Percentiles rank a stretch among this genome's conserved stretches.
Conservation (phyloP, 2,888 invertebrate genomes). For the Agrilus cyanescens region DNA sequence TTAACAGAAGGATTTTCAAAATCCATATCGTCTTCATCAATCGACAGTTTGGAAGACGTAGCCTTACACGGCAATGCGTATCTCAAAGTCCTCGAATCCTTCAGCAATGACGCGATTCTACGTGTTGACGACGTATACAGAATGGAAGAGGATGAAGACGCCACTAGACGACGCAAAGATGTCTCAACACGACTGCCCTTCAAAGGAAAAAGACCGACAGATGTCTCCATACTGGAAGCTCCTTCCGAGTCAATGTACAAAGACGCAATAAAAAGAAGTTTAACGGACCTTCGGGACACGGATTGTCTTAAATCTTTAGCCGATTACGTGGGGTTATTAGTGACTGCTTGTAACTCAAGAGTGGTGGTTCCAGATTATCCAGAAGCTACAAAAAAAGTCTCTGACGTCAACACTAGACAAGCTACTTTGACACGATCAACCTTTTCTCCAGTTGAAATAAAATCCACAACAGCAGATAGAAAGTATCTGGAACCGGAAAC, state of each 20-base stretch:
- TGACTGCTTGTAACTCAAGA: neutral
- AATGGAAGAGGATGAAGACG: neutral
- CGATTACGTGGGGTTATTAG: neutral
- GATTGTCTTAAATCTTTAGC: neutral
- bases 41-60: neutral
- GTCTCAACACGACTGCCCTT: neutral
- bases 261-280: neutral
- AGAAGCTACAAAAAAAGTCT: too few relatives aligned
- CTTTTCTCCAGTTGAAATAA: too few relatives aligned
- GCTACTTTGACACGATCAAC: too few relatives aligned
- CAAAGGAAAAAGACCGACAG: neutral
- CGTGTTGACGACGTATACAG: conserved; percentile 7
- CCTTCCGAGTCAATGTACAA: neutral
- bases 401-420: too few relatives aligned
- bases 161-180: neutral
- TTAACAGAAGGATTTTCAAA: too few relatives aligned
- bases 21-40: too few relatives aligned
- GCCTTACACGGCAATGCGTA: neutral
- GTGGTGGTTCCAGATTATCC: too few relatives aligned
- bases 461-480: too few relatives aligned
- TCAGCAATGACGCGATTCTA: conserved; percentile 5
- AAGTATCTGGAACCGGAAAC: too few relatives aligned
- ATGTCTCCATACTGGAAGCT: neutral
- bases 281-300: neutral
- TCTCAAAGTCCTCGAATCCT: conserved; percentile 6